Conservation (phyloP, 2,113 vertebrate genomes). For the Alligator mississippiensis region DNA sequence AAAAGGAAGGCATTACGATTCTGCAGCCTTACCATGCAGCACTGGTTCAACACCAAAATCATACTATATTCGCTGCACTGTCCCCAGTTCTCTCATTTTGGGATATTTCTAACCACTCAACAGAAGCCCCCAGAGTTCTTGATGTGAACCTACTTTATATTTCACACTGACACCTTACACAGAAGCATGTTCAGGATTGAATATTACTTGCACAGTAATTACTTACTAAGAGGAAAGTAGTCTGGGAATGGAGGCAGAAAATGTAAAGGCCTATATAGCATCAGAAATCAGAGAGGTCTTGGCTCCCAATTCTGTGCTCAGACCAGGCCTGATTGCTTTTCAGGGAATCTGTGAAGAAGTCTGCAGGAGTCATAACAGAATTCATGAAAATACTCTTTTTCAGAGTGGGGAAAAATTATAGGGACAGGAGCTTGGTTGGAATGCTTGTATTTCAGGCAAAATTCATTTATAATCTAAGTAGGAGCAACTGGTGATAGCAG, state of each 20-base stretch:
- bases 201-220: background rate
- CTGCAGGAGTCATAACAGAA: background rate
- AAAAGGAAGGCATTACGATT: background rate
- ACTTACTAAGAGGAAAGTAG: rapidly evolving
- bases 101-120: background rate
- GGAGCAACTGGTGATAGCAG: background rate
- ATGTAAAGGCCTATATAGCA: background rate
- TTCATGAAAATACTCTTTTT: background rate
- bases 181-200: background rate
- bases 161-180: background rate
- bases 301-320: background rate
- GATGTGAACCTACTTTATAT: background rate
- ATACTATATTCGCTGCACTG: rapidly evolving
- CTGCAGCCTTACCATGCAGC: background rate
- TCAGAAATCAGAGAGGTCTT: rapidly evolving
- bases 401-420: background rate
- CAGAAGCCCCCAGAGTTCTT: background rate
- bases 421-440: background rate
- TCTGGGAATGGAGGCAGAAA: background rate
- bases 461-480: rapidly evolving
- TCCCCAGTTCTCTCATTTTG: background rate
- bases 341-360: background rate
- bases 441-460: background rate
- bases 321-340: background rate
- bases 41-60: background rate